These are phyloP conservation scores for Hydrozoanthus gracilis DNA, from an alignment of 92 coral and sea anemone genomes.

Conservation along the genomic window DNA sequence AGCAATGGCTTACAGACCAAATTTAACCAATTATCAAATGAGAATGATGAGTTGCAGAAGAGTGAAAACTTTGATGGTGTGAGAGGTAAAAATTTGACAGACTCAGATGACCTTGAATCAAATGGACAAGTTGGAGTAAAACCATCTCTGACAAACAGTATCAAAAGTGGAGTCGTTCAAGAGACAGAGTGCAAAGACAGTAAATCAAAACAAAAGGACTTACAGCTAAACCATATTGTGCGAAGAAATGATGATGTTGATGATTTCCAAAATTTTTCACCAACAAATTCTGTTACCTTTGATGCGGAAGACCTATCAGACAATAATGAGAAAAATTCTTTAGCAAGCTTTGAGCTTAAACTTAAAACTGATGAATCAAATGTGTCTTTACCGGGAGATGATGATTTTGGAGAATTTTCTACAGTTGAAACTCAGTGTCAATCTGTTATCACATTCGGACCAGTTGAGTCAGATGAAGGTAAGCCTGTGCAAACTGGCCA, in stretches of 20 bases:
- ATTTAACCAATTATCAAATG: not conserved
- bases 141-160: not conserved
- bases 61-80: not conserved
- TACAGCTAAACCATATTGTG: not conserved
- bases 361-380: not conserved
- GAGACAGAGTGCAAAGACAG: not conserved
- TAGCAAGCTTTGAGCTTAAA: not conserved
- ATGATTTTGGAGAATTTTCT: constrained; percentile 32
- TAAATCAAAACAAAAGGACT: not conserved
- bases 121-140: not conserved
- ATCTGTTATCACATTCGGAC: not conserved
- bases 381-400: constrained; percentile 6
- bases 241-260: not conserved
- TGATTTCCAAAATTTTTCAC: not conserved
- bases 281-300: not conserved
- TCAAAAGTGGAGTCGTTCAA: not conserved
- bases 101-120: not conserved
- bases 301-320: not conserved
- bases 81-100: not conserved
- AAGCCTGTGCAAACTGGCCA: not conserved
- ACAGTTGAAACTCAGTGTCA: not conserved
- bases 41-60: not conserved
- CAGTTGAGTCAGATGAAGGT: not conserved
- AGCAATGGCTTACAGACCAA: not conserved
- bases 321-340: not conserved